A percentile compares a stretch with the other conserved stretches of the same genome.
Evolutionary conservation across 2,888 invertebrate genomes (phyloP).

Genomic region (Endomychus coccineus): DNA sequence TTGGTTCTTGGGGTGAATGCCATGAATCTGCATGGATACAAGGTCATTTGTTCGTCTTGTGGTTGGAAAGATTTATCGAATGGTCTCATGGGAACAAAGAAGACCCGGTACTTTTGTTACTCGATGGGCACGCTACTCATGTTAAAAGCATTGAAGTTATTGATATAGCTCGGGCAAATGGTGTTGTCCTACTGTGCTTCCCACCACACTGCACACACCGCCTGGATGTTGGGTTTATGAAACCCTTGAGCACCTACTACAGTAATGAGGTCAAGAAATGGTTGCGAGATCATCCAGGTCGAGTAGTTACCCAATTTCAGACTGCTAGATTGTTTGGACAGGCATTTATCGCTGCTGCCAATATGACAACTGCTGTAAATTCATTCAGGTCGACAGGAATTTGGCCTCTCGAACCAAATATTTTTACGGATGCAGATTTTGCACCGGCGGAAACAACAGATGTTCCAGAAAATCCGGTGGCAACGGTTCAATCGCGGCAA

Average conservation of each 20-base stretch:
- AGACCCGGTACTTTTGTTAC: too few species aligned
- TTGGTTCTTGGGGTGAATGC: conserved; percentile 19
- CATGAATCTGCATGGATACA: conserved; percentile 26
- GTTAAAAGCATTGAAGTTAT: conserved; percentile 25
- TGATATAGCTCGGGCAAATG: conserved; percentile 19
- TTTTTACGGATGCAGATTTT: conserved; percentile 1
- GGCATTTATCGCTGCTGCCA: conserved; percentile 26
- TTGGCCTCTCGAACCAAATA: conserved; percentile 20
- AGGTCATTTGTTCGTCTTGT: conserved; percentile 22
- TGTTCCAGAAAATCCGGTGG: neutral
- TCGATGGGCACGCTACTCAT: too few species aligned
- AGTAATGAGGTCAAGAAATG: conserved; percentile 23
- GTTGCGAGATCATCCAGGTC: conserved; percentile 26
- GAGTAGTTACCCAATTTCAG: conserved; percentile 25
- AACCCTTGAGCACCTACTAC: conserved; percentile 26
- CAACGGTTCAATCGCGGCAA: neutral
- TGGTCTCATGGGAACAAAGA: conserved; percentile 22
- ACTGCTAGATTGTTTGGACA: conserved; percentile 20
- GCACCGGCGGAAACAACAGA: neutral
- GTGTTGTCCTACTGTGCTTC: conserved; percentile 24
- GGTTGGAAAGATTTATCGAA: conserved; percentile 25
- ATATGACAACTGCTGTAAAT: conserved; percentile 25
- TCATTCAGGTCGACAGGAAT: too few species aligned
- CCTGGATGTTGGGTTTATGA: conserved; percentile 26
- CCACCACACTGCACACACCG: too few species aligned